Evolutionary conservation across 2,797 vertebrate species (phyloP), one percentile per base, ranked within the genome.

Genomic region (Cynodonichthys magdalenae): DNA sequence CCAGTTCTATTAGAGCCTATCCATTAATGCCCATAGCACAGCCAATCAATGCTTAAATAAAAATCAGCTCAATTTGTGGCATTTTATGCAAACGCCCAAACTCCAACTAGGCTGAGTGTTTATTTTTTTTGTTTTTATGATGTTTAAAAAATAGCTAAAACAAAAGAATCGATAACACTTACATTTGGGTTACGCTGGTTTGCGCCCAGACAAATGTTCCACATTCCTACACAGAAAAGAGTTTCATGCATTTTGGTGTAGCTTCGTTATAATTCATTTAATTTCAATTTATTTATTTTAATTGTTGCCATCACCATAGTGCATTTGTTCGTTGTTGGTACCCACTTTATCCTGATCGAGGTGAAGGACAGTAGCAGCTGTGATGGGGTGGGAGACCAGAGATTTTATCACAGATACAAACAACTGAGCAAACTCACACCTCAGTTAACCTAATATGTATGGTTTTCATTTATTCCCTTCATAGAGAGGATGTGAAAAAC

Each of bases 41-140:
- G 81, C 85, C 87, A 92, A 93, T 93, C 92, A 93, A 93, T 93
- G 91, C 73, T 87, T 85, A 86, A 92, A 92, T 90, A 89, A 89
- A 91, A 92, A 92, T 91, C 87, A 75, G 85, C 89, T 88, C 82
- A 80, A 83, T 91, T 91, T 89, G 84, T 77, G 69, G 74, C 66
- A 59, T 92, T 92, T 90, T 90, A 87, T 88, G 84, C 88, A 90
- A 90, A 90, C 79, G 71, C 76, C 71, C 77, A 81, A 89, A 86
- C 83, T 81, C 56, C 59, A 19, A 69, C 71, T 59, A 60, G 76
- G 79, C 85, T 81, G 85, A 88, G 84, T 77, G 79, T 82, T 76
- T 74, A 72, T 75, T 81, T 84, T 44, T 12, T 89, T 83, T 85
- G 75, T 87, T 89, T 89, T 77, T 84, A 81, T 88, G 84, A 90